Base-by-base conservation (phyloP, 2,888 invertebrate genomes). In the Drosophila cognata region DNA sequence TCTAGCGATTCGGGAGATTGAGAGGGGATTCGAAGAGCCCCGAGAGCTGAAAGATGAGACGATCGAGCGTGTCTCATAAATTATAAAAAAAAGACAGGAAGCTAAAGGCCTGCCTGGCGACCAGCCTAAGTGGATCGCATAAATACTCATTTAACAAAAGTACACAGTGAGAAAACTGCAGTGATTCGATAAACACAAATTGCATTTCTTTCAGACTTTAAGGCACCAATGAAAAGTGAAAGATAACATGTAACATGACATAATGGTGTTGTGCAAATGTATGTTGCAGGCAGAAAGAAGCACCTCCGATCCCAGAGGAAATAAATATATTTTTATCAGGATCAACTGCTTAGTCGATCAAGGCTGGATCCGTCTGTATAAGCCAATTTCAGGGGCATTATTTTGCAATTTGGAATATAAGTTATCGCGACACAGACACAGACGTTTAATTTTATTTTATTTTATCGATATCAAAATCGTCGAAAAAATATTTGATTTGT, bases 1-100 rank as follows among this genome's bases (percentile, higher is more conserved):
- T 84, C 81, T 81, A 77, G 82, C 56, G 35, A 71, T 70, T 81
- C 38, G n/a, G 38, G 8, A 38, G 56, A 38, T 56, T 28, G 56
- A 56, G 50, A 18, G n/a, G 31, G 57, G 79, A 82, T 73, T 65
- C 65, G 28, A 36, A n/a, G 53, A 41, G n/a, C 38, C 13, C 46
- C n/a, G 25, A 13, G 57, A 41, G n/a, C 46, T 48, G 33, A 28
- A 29, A 59, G 65, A 66, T 66, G 66, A 38, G 56, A 53, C 55
- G 58, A 62, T 64, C 71, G 56, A 53, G 64, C 38, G 74, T 56
- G 58, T 52, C 53, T 21, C 64, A 59, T 77, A 58, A 78, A 74
- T 70, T 67, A 74, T 11, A 53, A 28, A 35, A 56, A 43, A 38
- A 52, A 61, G 76, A 67, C 74, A 71, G 67, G 58, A 70, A 77